These are phyloP conservation scores for Lacerta agilis DNA, from an alignment of 2,797 vertebrate genomes.

Conservation along the genomic window DNA sequence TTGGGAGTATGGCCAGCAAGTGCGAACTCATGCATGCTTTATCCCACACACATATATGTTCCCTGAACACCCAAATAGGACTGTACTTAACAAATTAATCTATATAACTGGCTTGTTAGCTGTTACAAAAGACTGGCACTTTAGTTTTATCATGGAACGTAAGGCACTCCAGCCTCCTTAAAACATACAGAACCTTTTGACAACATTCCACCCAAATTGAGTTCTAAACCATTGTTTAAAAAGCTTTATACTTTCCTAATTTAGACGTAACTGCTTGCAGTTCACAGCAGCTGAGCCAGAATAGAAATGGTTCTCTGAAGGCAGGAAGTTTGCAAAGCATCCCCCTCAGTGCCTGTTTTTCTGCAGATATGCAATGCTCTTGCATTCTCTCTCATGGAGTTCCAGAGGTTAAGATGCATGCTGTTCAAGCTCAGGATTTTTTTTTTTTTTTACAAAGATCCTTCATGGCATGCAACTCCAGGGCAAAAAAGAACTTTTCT, in stretches of 20 bases:
- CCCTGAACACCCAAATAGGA: too few relatives aligned
- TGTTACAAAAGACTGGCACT: too few relatives aligned
- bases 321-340: not conserved
- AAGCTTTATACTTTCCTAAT: not conserved
- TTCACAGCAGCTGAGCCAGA: not conserved
- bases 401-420: not conserved
- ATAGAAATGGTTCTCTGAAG: not conserved
- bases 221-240: not conserved
- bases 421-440: not conserved
- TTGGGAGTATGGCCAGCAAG: too few relatives aligned
- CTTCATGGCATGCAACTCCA: not conserved
- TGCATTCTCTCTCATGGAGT: not conserved
- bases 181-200: not conserved
- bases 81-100: too few relatives aligned
- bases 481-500: not conserved
- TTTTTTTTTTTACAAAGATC: not conserved
- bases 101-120: too few relatives aligned
- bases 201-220: not conserved
- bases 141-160: too few relatives aligned
- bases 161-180: too few relatives aligned
- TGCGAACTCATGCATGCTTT: too few relatives aligned
- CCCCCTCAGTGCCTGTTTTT: not conserved
- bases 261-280: not conserved
- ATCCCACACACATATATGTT: too few relatives aligned
- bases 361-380: not conserved